Base-by-base conservation (phyloP, 2,888 invertebrate genomes). In the Lithophane ornitopus region DNA sequence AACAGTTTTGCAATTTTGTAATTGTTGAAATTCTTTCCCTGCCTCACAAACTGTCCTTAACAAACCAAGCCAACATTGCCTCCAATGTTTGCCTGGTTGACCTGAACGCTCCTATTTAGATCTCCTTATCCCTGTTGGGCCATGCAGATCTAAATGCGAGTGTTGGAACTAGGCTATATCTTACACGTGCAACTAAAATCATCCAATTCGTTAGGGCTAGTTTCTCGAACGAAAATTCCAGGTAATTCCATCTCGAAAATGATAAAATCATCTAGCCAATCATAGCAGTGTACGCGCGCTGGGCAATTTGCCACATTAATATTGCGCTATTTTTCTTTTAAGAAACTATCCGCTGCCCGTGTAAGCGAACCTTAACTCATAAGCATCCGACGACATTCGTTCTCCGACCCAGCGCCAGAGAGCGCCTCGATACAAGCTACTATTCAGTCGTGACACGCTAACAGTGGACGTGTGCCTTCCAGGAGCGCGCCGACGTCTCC, bases 401-500 rank as follows among this genome's bases (percentile, higher is more conserved):
- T 2, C 19, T 19, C 9, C n/a, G 6, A 0, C 26, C 58, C 16
- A 0, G 68, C 63, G 63, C 68, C 68, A 62, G 80, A 1, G 22
- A 14, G 62, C 75, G 61, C 66, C 81, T 80, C 81, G 58, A 73
- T n/a, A 54, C 72, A 69, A 39, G 19, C 3, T 41, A 9, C 9
- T 41, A 41, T 9, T 41, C 41, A 41, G 41, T 41, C 41, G 41
- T 41, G 41, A 41, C 41, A 0, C 9, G 41, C 41, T 41, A 41
- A 41, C 41, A 41, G 41, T 9, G 9, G 9, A 41, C 41, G 41
- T 41, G 41, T 41, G 41, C 41, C 9, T 41, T 3, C 12, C 93
- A 98, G 99, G 95, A 99, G 99, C 93, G 99, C 99, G 71, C 99
- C 99, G 58, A 98, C 99, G 77, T 99, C 99, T 58, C 99, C 99